phyloP scores from a whole-genome alignment of 2,113 vertebrate species.

The Mesocricetus auratus region DNA sequence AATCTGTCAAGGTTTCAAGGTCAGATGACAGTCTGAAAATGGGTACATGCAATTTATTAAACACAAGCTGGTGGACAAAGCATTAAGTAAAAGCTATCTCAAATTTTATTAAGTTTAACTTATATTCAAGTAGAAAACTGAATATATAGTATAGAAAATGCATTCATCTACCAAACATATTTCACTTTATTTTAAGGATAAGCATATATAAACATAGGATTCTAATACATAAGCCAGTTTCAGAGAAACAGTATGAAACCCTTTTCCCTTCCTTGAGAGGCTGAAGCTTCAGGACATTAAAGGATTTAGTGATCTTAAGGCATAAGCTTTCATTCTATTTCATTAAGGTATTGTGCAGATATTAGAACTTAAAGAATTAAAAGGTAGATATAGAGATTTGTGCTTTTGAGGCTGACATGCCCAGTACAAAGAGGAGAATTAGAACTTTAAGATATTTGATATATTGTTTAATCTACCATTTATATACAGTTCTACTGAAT shows the following conservation, averaged over 20 bases:
- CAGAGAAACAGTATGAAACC: background rate
- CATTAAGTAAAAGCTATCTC: slow-evolving; percentile 1
- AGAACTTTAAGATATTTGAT: background rate
- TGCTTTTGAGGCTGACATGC: background rate
- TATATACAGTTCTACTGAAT: background rate
- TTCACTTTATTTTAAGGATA: slow-evolving; percentile 31
- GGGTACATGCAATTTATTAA: slow-evolving; percentile 50
- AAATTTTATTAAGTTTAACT: slow-evolving; percentile 52
- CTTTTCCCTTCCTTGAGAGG: background rate
- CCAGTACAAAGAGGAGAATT: background rate
- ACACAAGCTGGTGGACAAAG: background rate
- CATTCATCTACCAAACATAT: background rate
- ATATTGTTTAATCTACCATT: background rate
- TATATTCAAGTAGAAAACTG: slow-evolving; percentile 33
- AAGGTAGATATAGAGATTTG: background rate
- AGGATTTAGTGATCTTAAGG: background rate
- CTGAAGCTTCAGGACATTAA: background rate
- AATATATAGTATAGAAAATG: background rate
- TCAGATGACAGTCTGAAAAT: slow-evolving; percentile 57
- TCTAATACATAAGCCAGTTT: slow-evolving; percentile 38
- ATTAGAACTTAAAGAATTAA: background rate
- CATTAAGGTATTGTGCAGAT: background rate
- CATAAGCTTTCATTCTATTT: background rate
- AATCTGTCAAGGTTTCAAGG: slow-evolving; percentile 68
- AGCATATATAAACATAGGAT: background rate